phyloP scores from a whole-genome alignment of 2,797 vertebrate species.

The Pantherophis vulpinus region DNA sequence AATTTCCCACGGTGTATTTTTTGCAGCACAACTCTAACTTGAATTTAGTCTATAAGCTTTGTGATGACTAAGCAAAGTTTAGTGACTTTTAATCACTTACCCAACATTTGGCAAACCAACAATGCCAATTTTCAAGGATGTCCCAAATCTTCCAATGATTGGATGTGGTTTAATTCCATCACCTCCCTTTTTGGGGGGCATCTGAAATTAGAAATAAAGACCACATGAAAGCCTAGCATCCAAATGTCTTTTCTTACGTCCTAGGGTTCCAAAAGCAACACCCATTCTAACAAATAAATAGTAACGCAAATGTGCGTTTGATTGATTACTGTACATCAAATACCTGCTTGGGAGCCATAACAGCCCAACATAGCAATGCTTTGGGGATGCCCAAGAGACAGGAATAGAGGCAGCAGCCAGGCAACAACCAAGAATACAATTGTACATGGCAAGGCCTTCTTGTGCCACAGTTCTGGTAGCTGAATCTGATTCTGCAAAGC shows the following conservation, averaged over 20 bases:
- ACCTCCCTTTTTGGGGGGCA: conserved; percentile 93
- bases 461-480: background rate
- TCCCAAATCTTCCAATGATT: conserved; percentile 94
- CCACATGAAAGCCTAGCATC: background rate
- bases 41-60: background rate
- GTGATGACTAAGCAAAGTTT: conserved; percentile 11
- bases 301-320: background rate
- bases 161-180: conserved; percentile 86
- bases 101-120: conserved; percentile 98
- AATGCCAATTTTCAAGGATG: conserved; percentile 95
- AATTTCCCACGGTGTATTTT: background rate
- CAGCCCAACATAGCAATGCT: background rate
- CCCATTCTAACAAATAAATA: background rate
- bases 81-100: conserved; percentile 71
- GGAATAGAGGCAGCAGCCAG: background rate
- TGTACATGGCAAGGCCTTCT: background rate
- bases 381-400: background rate
- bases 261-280: background rate
- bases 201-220: conserved; percentile 74
- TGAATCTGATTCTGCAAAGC: conserved; percentile 13
- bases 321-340: background rate
- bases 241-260: background rate
- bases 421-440: background rate
- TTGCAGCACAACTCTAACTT: background rate
- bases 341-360: conserved; percentile 29